A percentile compares a stretch with the other conserved stretches of the same genome.
These are phyloP conservation scores for Alauda arvensis DNA, from an alignment of 2,797 vertebrate genomes.

Conservation along the genomic window DNA sequence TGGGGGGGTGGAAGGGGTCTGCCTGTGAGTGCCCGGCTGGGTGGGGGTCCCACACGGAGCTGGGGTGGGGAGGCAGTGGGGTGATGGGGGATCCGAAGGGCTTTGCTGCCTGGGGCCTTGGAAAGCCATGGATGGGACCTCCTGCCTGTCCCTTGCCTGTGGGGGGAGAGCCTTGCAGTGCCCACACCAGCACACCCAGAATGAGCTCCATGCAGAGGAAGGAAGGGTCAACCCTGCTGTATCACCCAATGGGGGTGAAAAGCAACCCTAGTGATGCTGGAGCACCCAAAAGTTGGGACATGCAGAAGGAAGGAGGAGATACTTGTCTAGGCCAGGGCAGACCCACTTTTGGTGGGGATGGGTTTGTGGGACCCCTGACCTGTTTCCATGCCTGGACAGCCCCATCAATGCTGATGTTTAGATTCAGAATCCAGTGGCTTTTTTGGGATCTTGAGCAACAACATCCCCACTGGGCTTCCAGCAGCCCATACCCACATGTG, in stretches of 20 bases:
- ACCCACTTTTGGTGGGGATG: neutral
- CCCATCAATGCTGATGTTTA: neutral
- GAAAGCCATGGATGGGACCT: neutral
- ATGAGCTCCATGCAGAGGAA: rapidly evolving
- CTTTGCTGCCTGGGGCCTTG: neutral
- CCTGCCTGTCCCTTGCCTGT: no score
- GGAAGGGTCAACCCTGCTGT: neutral
- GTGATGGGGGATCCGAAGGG: neutral
- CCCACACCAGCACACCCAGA: neutral
- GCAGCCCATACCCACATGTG: neutral
- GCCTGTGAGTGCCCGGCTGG: neutral
- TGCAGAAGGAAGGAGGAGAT: neutral
- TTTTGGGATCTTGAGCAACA: neutral
- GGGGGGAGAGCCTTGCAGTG: neutral
- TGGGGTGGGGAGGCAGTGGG: neutral
- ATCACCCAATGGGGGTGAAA: neutral
- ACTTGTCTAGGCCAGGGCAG: neutral
- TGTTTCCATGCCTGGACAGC: rapidly evolving
- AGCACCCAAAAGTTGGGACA: rapidly evolving
- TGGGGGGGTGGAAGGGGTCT: neutral
- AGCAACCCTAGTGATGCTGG: neutral
- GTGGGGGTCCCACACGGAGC: neutral
- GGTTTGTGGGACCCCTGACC: neutral
- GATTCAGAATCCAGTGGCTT: neutral
- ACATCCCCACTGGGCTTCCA: neutral